Conservation (phyloP, 53 echinoderm and acorn worm genomes). For the Apostichopus leukothele region DNA sequence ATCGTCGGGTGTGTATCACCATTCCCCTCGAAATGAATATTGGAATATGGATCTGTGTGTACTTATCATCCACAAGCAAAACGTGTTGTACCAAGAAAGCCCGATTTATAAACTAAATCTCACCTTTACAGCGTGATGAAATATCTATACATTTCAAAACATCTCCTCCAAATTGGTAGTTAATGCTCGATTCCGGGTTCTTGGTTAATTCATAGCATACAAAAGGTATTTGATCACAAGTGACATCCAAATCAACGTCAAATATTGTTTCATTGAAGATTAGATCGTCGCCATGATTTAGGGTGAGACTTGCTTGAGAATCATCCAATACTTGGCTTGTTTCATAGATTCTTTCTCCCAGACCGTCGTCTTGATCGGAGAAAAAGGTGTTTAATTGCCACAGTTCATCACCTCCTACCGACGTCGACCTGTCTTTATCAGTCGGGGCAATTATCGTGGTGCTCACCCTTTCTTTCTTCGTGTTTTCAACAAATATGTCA, state of each 20-base stretch:
- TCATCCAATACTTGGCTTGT: neutral
- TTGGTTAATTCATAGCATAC: slow-evolving; percentile 29
- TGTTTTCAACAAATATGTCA: neutral
- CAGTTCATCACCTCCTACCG: slow-evolving; percentile 7
- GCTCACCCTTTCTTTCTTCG: neutral
- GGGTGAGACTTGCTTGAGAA: neutral
- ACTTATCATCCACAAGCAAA: too few species aligned
- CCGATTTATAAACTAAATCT: neutral
- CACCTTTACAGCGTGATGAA: slow-evolving; percentile 14
- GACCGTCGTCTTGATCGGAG: neutral
- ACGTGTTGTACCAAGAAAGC: too few species aligned
- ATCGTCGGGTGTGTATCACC: too few species aligned
- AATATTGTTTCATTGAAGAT: neutral
- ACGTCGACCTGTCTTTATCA: slow-evolving; percentile 19
- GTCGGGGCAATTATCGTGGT: neutral
- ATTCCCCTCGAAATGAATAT: too few species aligned
- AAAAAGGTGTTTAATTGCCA: slow-evolving; percentile 14
- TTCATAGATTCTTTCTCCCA: slow-evolving; percentile 16
- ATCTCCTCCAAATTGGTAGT: neutral
- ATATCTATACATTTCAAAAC: slow-evolving; percentile 3
- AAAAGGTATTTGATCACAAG: slow-evolving; percentile 16
- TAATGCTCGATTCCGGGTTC: slow-evolving; percentile 4
- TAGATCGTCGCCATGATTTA: neutral
- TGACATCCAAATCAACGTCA: slow-evolving; percentile 6
- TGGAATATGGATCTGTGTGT: too few species aligned